Percentiles rank a stretch among this genome's conserved stretches.
These are phyloP conservation scores for Ferrisia virgata DNA, from an alignment of 2,888 invertebrate genomes.

Conservation along the genomic window DNA sequence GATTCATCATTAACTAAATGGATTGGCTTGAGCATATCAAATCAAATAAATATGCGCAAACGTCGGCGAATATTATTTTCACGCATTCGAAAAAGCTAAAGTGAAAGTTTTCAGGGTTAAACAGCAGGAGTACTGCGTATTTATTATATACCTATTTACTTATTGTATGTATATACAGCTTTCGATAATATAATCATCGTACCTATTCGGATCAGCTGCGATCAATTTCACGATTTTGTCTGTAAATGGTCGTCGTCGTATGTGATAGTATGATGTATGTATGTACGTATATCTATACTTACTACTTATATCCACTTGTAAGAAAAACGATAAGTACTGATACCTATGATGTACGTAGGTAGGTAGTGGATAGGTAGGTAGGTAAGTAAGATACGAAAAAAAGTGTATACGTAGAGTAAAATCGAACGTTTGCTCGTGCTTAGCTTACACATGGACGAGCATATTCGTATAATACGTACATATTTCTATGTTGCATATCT, in stretches of 20 bases:
- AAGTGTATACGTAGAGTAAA: not conserved
- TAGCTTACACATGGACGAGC: not conserved
- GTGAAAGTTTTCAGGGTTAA: not conserved
- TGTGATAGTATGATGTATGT: not conserved
- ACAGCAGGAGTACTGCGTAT: not conserved
- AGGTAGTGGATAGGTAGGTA: too few species aligned
- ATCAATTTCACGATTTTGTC: not conserved
- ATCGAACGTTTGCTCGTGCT: not conserved
- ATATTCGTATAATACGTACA: too few species aligned
- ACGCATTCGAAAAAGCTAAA: not conserved
- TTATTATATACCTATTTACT: too few species aligned
- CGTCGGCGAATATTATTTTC: not conserved
- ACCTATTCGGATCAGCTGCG: not conserved
- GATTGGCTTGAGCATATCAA: not conserved
- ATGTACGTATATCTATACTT: not conserved
- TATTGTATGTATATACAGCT: too few species aligned
- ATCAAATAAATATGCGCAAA: not conserved
- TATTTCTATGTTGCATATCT: conserved; percentile 15
- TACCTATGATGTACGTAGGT: too few species aligned
- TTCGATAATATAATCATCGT: not conserved
- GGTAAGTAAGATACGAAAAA: too few species aligned
- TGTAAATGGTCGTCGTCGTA: not conserved
- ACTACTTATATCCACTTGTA: too few species aligned
- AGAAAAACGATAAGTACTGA: too few species aligned
- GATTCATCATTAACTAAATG: not conserved